Percentiles rank a stretch among this genome's conserved stretches.
Conservation (phyloP, 1,140 invertebrate species). For the Sminthurides bifidus region DNA sequence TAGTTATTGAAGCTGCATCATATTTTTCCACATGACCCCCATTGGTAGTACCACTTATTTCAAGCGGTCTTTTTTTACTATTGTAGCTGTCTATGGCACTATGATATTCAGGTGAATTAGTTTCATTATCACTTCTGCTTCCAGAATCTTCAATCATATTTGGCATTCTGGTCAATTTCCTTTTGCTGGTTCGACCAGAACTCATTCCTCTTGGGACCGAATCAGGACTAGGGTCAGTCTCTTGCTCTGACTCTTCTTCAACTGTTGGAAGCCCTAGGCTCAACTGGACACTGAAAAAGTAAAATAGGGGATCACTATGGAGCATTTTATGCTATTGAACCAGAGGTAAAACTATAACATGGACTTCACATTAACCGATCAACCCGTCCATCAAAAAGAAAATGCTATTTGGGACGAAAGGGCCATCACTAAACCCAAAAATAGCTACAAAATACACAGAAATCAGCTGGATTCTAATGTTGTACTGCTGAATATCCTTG, state of each 20-base stretch:
- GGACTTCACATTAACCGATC: too few species aligned
- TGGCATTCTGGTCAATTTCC: constrained; percentile 9
- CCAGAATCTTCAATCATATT: constrained; percentile 16
- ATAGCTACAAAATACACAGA: too few species aligned
- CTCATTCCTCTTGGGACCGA: constrained; percentile 14
- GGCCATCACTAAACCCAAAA: too few species aligned
- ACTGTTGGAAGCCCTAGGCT: constrained; percentile 22
- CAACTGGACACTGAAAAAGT: constrained; percentile 11
- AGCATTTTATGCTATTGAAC: too few species aligned
- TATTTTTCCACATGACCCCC: constrained; percentile 8
- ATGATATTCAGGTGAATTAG: constrained; percentile 11
- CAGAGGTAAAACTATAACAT: too few species aligned
- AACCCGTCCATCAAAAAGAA: too few species aligned
- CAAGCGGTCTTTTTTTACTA: constrained; percentile 24
- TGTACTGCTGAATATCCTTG: too few species aligned
- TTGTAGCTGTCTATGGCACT: constrained; percentile 19
- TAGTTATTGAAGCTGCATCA: constrained; percentile 14
- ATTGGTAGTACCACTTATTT: constrained; percentile 6
- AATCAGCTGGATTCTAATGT: too few species aligned
- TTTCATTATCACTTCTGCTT: background rate
- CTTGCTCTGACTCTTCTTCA: constrained; percentile 26
- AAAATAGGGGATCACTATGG: too few species aligned
- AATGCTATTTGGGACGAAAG: too few species aligned
- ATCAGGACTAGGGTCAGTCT: constrained; percentile 22
- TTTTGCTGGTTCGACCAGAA: background rate